Conservation (phyloP, 2,797 vertebrate genomes). For the Podargus strigoides region DNA sequence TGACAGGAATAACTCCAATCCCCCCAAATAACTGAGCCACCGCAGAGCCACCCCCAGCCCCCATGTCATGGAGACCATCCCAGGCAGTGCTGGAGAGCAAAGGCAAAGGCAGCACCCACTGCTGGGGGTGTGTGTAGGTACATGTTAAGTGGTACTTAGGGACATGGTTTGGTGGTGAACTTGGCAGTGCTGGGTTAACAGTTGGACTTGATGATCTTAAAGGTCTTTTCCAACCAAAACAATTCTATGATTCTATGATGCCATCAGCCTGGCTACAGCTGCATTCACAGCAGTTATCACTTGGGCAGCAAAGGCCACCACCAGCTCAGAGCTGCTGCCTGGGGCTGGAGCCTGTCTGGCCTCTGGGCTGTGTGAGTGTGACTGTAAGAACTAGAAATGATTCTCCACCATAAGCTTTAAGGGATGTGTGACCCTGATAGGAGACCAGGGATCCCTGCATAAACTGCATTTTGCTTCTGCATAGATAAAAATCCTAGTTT, state of each 20-base stretch:
- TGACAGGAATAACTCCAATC: not conserved
- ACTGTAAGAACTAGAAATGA: not conserved
- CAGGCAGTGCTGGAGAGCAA: not conserved
- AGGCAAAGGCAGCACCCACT: not conserved
- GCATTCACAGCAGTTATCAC: not conserved
- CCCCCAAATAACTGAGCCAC: not conserved
- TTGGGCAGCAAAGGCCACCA: not conserved
- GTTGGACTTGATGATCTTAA: too few species aligned
- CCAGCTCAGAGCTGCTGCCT: not conserved
- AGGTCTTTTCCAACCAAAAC: too few species aligned
- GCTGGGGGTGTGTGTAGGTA: accelerated
- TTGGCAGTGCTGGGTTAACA: too few species aligned
- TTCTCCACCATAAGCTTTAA: not conserved
- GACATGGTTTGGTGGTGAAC: too few species aligned
- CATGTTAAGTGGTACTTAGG: too few species aligned
- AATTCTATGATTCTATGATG: too few species aligned
- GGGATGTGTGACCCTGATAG: not conserved
- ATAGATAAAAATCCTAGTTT: not conserved
- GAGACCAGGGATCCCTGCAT: too few species aligned
- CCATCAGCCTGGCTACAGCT: not conserved
- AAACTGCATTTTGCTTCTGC: not conserved
- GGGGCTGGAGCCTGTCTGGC: not conserved
- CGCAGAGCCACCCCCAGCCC: not conserved
- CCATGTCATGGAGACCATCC: not conserved
- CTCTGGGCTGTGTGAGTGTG: accelerated